Base-by-base conservation (phyloP, 1,140 invertebrate genomes). In the Heliconius nattereri region DNA sequence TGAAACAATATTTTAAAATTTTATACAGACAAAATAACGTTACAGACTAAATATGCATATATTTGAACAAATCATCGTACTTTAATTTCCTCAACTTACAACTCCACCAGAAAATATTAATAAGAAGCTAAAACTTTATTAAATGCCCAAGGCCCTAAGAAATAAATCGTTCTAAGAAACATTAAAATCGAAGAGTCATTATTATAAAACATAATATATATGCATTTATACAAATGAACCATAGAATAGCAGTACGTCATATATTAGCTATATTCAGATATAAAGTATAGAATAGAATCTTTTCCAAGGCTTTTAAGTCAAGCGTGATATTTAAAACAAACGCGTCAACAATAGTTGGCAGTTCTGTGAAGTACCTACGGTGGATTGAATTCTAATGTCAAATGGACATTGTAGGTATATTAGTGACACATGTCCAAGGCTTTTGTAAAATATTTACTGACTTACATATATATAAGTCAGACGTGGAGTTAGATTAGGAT, bases 301-400 rank as follows among this genome's bases (percentile, higher is more conserved):
- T 40, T 71, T 71, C 52, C 75, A 76, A 76, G 75, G 75, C 19
- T 76, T 76, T n/a, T 49, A 71, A 76, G 23, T 76, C 75, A 76
- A 54, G 70, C 45, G 66, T 70, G 35, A 71, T 77, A 72, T 77
- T 77, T 70, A 77, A 77, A 77, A 77, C 70, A 77, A 77, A 52
- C 70, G 70, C 76, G 70, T 71, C 40, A 77, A 77, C 70, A 77
- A 54, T 72, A 52, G 76, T 13, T 71, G 76, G 32, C 19, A 71
- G 16, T 77, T 77, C 76, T 66, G 66, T 23, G 76, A 54, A 76
- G 75, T 71, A 72, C 5, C 5, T 7, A 32, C 76, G 40, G 45
- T 70, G 16, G 45, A 76, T 23, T 66, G 60, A 70, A 76, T 70
- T 70, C 29, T 66, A 40, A 71, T 26, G 2, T 23, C n/a, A 70